Evolutionary conservation across 2,888 invertebrate species (phyloP), one percentile per base, ranked within the genome.

Genomic region (Chirona hameri): DNA sequence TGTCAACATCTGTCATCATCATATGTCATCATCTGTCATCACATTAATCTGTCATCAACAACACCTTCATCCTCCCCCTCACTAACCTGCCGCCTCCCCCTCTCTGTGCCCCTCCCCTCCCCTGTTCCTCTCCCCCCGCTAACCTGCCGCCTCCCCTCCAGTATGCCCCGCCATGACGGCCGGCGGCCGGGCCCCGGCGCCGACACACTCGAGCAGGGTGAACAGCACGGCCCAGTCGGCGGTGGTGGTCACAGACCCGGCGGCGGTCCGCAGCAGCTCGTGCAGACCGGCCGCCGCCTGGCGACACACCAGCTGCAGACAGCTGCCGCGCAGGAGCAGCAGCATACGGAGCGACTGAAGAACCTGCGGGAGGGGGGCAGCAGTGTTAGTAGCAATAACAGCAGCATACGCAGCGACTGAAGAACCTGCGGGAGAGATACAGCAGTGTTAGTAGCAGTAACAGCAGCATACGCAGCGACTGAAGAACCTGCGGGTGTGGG

Each of bases 151-250:
- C 12, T 69, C 86, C 87, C 21, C 21, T 24, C 7, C 57, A 18
- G 57, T 7, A 18, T 57, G 21, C 4, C 57, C 86, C 81, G 87
- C 86, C 85, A 88, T 85, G 31, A 81, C 83, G 31, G 82, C 83
- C 24, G 84, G 84, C 9, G 85, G 92, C 84, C 92, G 91, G 1
- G 94, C 93, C 0, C 98, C 99, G 0, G 98, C 98, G 21, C 99
- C 99, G 21, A 96, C 95, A 85, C 97, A 97, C 87, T 98, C 97
- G 85, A 99, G 89, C 83, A 99, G 89, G 15, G 94, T 93, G 87
- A 99, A 97, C 85, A 99, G 92, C n/a, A 97, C 93, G 84, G 93
- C 92, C 99, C 99, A 99, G 88, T 99, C 98, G 52, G 93, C 92
- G 82, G 93, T 93, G 7, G 93, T 93, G 89, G 98, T 98, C 86